A percentile compares a stretch with the other conserved stretches of the same genome.
phyloP scores from a whole-genome alignment of 2,113 vertebrate genomes.

The Delphinus delphis region DNA sequence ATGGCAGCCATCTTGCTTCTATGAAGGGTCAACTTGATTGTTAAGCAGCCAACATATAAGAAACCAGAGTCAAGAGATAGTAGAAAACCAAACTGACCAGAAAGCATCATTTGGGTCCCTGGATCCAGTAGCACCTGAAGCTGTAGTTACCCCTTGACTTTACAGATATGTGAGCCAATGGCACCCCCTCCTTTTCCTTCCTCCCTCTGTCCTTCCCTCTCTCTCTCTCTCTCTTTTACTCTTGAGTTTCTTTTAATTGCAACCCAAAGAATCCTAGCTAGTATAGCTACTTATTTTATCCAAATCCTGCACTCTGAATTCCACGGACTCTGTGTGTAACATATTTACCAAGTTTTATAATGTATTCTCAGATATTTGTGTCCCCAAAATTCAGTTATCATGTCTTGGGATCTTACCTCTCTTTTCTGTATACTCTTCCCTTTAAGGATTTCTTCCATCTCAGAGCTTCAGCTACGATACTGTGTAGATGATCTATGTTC shows the following conservation, averaged over 20 bases:
- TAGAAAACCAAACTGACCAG: neutral
- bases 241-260: neutral
- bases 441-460: neutral
- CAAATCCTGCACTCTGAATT: neutral
- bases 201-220: too few relatives aligned
- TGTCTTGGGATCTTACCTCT: neutral
- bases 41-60: neutral
- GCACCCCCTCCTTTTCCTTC: neutral
- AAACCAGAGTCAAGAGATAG: neutral
- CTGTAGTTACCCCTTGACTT: too few relatives aligned
- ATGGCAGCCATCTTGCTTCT: neutral
- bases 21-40: neutral
- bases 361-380: neutral
- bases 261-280: neutral
- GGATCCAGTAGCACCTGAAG: neutral
- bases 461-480: neutral
- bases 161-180: neutral
- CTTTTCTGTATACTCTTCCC: neutral
- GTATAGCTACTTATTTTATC: neutral
- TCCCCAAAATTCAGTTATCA: neutral
- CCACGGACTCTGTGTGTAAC: neutral
- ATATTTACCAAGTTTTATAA: neutral
- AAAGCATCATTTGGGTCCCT: neutral
- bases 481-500: neutral
- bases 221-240: too few relatives aligned